Base-by-base conservation (phyloP, 2,888 invertebrate genomes). In the Thumatha senex region DNA sequence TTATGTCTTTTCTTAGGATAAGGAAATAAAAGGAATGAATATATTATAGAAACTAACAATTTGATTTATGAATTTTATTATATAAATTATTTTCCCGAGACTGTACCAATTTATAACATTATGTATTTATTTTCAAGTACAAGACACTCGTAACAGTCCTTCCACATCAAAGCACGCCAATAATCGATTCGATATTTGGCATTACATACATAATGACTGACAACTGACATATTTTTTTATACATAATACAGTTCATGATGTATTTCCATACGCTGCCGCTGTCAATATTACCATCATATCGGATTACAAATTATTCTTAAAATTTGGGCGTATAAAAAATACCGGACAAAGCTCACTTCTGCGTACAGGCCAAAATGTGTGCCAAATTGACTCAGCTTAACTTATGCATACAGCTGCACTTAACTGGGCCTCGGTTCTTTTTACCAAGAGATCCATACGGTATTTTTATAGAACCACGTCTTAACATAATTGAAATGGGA, bases 51-150 rank as follows among this genome's bases (percentile, higher is more conserved):
- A 24, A 24, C n/a, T n/a, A 24, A 24, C 18, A 24, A 24, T 24
- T 24, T 4, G 18, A 24, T 50, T 63, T 63, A 58, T 12, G 57
- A 61, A 47, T 68, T 79, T 78, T 76, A 76, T 75, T 78, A 77
- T 70, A 76, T 67, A 80, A 80, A 78, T 72, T 75, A 74, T 58
- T 58, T 58, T 46, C 11, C 55, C 52, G 51, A 58, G 58, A 58
- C 53, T 40, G 41, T 44, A 47, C n/a, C n/a, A n/a, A n/a, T 66
- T 63, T 69, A 59, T 67, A 67, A 68, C 65, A 70, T 66, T 46
- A 63, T 62, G 56, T 66, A 54, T 67, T 67, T 64, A 66, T 57
- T 61, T 52, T 51, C 57, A 56, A 54, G 48, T 55, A 61, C 58
- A 67, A 60, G 61, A 55, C 67, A 61, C 67, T 62, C 63, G 46